These are phyloP conservation scores for Ernsta delagoae DNA, from an alignment of 2,888 invertebrate genomes.

Conservation along the genomic window DNA sequence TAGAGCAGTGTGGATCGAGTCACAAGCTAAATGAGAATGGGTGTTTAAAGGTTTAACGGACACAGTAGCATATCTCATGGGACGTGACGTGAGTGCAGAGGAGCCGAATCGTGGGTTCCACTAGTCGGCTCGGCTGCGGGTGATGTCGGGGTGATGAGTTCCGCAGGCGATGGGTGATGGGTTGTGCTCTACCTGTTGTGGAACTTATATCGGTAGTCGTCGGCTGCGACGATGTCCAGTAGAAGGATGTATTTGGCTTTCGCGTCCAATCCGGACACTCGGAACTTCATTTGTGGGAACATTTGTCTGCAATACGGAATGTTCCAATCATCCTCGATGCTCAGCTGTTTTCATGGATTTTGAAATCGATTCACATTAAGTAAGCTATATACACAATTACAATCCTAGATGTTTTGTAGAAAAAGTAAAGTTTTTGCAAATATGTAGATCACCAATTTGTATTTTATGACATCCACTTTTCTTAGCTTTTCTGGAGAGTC, in stretches of 20 bases:
- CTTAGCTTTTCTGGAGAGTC: too few species aligned
- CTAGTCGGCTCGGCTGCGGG: background rate
- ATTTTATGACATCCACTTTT: too few species aligned
- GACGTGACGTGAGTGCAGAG: constrained; percentile 39
- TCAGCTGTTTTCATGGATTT: background rate
- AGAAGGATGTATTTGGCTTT: constrained; percentile 99
- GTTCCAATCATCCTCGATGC: constrained; percentile 19
- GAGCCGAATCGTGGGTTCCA: background rate
- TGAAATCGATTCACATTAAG: too few species aligned
- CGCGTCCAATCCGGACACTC: constrained; percentile 98
- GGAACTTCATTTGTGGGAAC: constrained; percentile 99
- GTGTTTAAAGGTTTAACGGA: constrained; percentile 56
- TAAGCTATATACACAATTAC: too few species aligned
- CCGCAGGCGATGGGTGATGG: constrained; percentile 34
- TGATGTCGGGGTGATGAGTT: constrained; percentile 22
- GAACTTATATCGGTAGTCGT: constrained; percentile 99
- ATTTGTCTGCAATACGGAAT: constrained; percentile 94
- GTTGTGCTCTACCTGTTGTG: constrained; percentile 91
- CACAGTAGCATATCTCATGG: constrained; percentile 58
- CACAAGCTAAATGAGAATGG: constrained; percentile 79
- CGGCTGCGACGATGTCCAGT: constrained; percentile 99
- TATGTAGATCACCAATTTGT: too few species aligned
- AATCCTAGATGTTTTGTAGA: too few species aligned
- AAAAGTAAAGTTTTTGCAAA: too few species aligned
- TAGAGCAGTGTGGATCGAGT: constrained; percentile 67